These are phyloP conservation scores for Mormyrus iriodes DNA, from an alignment of 2,113 vertebrate species.

Conservation along the genomic window DNA sequence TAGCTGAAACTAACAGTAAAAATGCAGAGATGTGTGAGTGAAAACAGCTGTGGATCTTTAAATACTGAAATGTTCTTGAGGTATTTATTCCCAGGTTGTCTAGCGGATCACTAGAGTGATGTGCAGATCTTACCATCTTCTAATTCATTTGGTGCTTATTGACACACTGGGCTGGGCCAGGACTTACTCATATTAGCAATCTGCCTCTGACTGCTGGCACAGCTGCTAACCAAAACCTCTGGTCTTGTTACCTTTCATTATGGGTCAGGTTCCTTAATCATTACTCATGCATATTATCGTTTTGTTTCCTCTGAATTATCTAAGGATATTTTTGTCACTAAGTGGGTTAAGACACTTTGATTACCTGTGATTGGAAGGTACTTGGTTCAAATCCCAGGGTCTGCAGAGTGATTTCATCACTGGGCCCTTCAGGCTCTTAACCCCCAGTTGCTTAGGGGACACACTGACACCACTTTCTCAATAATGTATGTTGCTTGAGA, in stretches of 20 bases:
- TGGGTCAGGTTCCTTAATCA: not conserved
- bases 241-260: not conserved
- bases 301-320: not conserved
- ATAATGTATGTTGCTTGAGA: not conserved
- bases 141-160: not conserved
- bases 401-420: not conserved
- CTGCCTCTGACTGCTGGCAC: not conserved
- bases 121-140: not conserved
- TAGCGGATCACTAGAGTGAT: not conserved
- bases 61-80: not conserved
- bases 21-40: not conserved
- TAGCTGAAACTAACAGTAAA: not conserved
- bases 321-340: not conserved
- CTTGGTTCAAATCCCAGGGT: not conserved
- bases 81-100: not conserved
- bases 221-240: not conserved
- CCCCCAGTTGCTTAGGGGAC: not conserved
- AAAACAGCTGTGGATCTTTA: not conserved
- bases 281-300: not conserved
- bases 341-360: not conserved
- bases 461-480: not conserved
- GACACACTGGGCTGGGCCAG: not conserved
- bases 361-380: not conserved
- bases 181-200: not conserved
- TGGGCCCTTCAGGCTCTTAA: not conserved